These are phyloP conservation scores for Paracentrotus lividus DNA, from an alignment of 53 echinoderm and acorn worm genomes.

Conservation along the genomic window DNA sequence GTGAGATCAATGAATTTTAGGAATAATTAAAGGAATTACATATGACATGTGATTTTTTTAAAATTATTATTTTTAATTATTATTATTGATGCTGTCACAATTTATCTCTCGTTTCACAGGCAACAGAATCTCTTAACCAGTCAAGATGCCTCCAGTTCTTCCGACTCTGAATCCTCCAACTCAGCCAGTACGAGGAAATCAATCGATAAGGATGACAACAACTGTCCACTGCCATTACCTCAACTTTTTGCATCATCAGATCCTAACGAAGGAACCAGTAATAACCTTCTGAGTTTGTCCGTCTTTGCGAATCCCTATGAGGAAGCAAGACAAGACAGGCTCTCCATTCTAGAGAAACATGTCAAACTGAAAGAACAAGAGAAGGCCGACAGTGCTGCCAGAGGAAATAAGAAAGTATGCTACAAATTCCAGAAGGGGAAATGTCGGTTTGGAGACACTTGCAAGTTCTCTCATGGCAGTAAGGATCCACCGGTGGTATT, in stretches of 20 bases:
- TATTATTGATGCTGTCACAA: not conserved
- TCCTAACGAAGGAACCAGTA: not conserved
- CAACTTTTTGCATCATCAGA: slow-evolving; percentile 32
- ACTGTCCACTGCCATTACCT: slow-evolving; percentile 45
- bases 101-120: not conserved
- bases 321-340: slow-evolving; percentile 76
- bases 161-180: slow-evolving; percentile 39
- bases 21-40: too few species aligned
- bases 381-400: slow-evolving; percentile 48
- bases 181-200: not conserved
- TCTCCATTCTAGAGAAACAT: slow-evolving; percentile 89
- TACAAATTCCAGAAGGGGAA: slow-evolving; percentile 84
- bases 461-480: slow-evolving; percentile 81
- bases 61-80: not conserved
- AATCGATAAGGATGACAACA: not conserved
- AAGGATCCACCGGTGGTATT: slow-evolving; percentile 20
- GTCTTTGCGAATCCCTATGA: slow-evolving; percentile 88
- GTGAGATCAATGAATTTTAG: too few species aligned
- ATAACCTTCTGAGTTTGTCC: slow-evolving; percentile 62
- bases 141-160: slow-evolving; percentile 22
- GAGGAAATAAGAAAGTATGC: slow-evolving; percentile 73
- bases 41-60: too few species aligned
- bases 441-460: slow-evolving; percentile 86
- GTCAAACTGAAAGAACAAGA: slow-evolving; percentile 83
- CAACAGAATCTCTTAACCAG: slow-evolving; percentile 34